These are phyloP conservation scores for Beroe ovata DNA, from an alignment of 37 sponge, comb jelly and placozoan species.

Conservation along the genomic window DNA sequence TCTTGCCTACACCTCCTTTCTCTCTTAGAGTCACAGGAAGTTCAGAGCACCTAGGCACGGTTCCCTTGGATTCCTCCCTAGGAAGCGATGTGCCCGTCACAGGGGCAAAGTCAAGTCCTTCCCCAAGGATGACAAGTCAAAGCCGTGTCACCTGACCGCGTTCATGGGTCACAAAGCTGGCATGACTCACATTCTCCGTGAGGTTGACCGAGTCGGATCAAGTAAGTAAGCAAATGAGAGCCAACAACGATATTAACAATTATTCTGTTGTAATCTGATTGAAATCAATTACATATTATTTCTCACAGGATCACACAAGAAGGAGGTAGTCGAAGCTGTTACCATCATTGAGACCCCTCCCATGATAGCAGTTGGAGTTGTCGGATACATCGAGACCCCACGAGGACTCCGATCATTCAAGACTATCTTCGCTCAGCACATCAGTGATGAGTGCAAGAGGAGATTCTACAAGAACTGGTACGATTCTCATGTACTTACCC, in stretches of 20 bases:
- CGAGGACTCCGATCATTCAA: conserved; percentile 90
- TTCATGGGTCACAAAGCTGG: conserved; percentile 99
- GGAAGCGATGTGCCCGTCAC: conserved; percentile 90
- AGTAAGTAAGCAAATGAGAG: too few relatives aligned
- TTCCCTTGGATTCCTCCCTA: conserved; percentile 94
- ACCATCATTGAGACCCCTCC: conserved; percentile 98
- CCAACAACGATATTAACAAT: too few relatives aligned
- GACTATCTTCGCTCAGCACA: conserved; percentile 95
- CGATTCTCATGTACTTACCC: too few relatives aligned
- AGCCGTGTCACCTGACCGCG: conserved; percentile 94
- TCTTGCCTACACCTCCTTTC: not conserved
- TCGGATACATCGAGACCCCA: conserved; percentile 97
- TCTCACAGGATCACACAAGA: conserved; percentile 79
- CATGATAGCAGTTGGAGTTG: conserved; percentile 92
- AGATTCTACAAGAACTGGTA: conserved; percentile 99
- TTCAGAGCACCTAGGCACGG: conserved; percentile 98
- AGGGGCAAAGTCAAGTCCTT: conserved; percentile 98
- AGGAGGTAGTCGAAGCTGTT: conserved; percentile 96
- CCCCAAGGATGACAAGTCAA: conserved; percentile 92
- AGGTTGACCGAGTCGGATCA: conserved; percentile 87
- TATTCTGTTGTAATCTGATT: too few relatives aligned
- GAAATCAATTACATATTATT: not conserved
- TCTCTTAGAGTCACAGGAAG: conserved; percentile 94
- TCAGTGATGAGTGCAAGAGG: conserved; percentile 94
- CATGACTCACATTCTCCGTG: conserved; percentile 97